phyloP scores from a whole-genome alignment of 2,113 vertebrate species.

The Myrmecobius fasciatus region DNA sequence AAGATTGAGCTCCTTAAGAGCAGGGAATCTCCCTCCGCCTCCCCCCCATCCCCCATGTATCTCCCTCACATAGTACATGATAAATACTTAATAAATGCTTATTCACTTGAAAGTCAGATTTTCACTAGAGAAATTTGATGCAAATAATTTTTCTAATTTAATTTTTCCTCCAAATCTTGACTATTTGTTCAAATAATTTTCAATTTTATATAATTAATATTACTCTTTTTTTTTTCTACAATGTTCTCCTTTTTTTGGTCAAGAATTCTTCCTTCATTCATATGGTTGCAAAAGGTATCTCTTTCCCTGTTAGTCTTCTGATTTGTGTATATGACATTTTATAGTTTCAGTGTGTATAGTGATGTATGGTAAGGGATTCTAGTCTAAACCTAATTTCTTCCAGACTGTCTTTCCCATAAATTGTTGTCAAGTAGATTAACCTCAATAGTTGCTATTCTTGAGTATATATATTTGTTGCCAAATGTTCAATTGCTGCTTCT shows the following conservation, averaged over 20 bases:
- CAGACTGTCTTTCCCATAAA: background rate
- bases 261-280: background rate
- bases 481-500: background rate
- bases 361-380: background rate
- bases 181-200: background rate
- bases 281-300: background rate
- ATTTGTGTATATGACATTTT: background rate
- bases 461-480: background rate
- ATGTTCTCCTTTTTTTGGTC: background rate
- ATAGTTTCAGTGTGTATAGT: background rate
- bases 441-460: background rate
- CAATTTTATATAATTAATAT: background rate
- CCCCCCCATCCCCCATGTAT: background rate
- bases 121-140: background rate
- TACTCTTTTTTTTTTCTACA: background rate
- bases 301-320: background rate
- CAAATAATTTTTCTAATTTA: background rate
- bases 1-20: background rate
- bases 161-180: background rate
- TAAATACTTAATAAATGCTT: background rate
- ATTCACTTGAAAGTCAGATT: background rate
- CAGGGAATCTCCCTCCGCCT: too few relatives aligned
- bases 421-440: background rate
- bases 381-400: background rate
- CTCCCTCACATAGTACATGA: background rate